Conservation (phyloP, 1,140 invertebrate genomes). For the Hyphantria cunea region DNA sequence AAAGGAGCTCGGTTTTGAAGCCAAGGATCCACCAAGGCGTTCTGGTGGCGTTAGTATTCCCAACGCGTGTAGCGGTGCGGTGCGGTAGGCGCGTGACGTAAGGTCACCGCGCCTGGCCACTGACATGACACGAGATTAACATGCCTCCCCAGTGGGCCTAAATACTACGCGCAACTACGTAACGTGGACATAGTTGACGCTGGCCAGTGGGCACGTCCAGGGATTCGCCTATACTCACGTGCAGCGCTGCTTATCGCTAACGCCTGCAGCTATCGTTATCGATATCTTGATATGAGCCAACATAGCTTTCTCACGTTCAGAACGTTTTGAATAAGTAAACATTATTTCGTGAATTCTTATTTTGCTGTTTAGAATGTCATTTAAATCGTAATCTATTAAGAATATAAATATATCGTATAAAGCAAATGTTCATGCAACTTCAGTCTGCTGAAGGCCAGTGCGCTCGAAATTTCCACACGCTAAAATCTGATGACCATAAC, state of each 20-base stretch:
- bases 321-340: neutral
- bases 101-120: slow-evolving; percentile 72
- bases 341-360: no score
- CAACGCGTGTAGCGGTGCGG: slow-evolving; percentile 63
- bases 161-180: slow-evolving; percentile 9
- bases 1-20: slow-evolving; percentile 80
- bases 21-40: slow-evolving; percentile 80
- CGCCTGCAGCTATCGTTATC: slow-evolving; percentile 6
- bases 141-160: slow-evolving; percentile 32
- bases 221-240: neutral
- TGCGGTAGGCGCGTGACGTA: slow-evolving; percentile 71
- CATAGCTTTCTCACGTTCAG: slow-evolving; percentile 14
- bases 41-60: slow-evolving; percentile 76
- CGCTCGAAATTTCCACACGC: neutral
- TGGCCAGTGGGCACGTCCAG: neutral
- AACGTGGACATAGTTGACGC: slow-evolving; percentile 6
- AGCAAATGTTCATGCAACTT: neutral
- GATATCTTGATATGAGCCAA: slow-evolving; percentile 9
- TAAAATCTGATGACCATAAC: neutral
- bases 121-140: slow-evolving; percentile 72
- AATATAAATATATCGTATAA: neutral
- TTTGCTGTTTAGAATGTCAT: no score
- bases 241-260: slow-evolving; percentile 5
- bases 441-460: neutral
- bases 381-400: neutral